Evolutionary conservation across 2,888 invertebrate genomes (phyloP), one percentile per base, ranked within the genome.

Genomic region (Omphaloscelis lunosa): DNA sequence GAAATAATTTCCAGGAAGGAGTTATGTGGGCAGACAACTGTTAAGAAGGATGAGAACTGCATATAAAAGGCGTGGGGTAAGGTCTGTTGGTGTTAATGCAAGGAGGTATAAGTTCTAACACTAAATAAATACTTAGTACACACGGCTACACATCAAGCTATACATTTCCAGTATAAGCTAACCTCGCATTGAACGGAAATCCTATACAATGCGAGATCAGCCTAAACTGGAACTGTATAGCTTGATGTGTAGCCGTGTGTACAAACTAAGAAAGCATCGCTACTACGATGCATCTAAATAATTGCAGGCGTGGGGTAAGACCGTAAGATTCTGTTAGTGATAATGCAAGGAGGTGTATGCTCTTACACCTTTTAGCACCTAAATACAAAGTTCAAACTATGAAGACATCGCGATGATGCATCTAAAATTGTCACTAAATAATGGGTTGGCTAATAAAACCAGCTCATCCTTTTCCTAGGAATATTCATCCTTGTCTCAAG

Each of bases 401-500:
- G 29, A 34, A 68, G 23, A 17, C 34, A n/a, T 53, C 17, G n/a
- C 17, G 53, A 56, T 68, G 68, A 58, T 68, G 11, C 58, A 58
- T 34, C 11, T n/a, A 11, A 58, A n/a, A n/a, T 8, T 39, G 23
- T 20, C 11, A 11, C 51, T 0, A 53, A 27, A 48, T 48, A 59
- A 59, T 29, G 1, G 12, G 23, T 41, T 23, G 8, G 6, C 15
- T 0, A 48, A 20, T 58, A 29, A 34, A 53, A 23, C 29, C 5
- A 61, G n/a, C 48, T 83, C 78, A 83, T 83, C 4, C 15, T 65
- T 56, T 51, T 79, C 12, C 34, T 20, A 61, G 17, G 20, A 81
- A 81, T 48, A 2, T 5, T 65, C 4, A 34, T 53, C 23, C 15
- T 15, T 66, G 34, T 82, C 84, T 56, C 5, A 7, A 20, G 34